A percentile compares a stretch with the other conserved stretches of the same genome.
These are phyloP conservation scores for Umimayanthus kanabou DNA, from an alignment of 92 coral and sea anemone species.

Conservation along the genomic window DNA sequence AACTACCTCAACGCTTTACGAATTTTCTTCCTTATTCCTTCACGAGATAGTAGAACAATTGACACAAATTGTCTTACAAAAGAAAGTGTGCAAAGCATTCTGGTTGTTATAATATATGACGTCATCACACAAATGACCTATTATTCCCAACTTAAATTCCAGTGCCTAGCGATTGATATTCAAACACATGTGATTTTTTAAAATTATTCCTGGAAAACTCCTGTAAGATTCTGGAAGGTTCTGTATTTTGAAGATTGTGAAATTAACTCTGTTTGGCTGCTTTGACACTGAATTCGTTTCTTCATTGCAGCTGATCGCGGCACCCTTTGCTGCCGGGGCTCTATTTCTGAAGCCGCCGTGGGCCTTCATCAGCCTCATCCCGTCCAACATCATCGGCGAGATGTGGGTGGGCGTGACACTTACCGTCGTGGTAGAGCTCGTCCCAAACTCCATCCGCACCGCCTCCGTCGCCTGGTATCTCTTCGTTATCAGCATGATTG, in stretches of 20 bases:
- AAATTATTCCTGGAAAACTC: no score
- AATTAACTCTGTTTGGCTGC: not conserved
- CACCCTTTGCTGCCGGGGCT: slow-evolving; percentile 98
- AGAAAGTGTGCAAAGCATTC: no score
- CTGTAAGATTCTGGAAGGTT: no score
- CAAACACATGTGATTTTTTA: no score
- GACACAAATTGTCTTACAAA: no score
- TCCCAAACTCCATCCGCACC: slow-evolving; percentile 83
- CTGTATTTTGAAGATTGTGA: not conserved
- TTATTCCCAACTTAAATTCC: no score
- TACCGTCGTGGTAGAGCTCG: slow-evolving; percentile 93
- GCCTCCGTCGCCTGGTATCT: slow-evolving; percentile 87
- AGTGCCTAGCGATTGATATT: no score
- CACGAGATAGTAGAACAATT: no score
- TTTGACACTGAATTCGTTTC: not conserved
- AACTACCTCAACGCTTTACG: no score
- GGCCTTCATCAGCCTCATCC: slow-evolving; percentile 90
- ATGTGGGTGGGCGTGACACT: slow-evolving; percentile 99
- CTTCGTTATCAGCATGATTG: slow-evolving; percentile 87
- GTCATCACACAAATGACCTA: no score
- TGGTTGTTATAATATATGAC: no score
- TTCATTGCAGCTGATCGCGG: slow-evolving; percentile 75
- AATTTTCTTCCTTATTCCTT: no score
- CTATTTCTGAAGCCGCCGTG: slow-evolving; percentile 87
- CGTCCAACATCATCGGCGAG: slow-evolving; percentile 91